Evolutionary conservation across 2,797 vertebrate genomes (phyloP).

Genomic region (Enteromius anoplus): DNA sequence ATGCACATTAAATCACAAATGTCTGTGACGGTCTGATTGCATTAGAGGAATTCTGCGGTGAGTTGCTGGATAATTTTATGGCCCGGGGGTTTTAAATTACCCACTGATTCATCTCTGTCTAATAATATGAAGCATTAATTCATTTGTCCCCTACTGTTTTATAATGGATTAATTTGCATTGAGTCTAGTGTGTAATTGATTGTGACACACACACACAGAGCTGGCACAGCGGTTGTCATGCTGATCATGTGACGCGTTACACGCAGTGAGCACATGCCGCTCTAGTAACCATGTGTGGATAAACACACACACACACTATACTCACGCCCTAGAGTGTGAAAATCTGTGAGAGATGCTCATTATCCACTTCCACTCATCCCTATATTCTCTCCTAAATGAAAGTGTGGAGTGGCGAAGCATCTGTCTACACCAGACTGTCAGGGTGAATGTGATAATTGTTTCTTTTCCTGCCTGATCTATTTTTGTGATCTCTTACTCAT

Average conservation of each 20-base stretch:
- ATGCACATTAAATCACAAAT: constrained; percentile 21
- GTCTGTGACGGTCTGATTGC: constrained; percentile 13
- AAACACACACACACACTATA: not conserved
- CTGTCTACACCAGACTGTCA: constrained; percentile 47
- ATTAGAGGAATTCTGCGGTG: constrained; percentile 11
- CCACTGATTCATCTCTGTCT: constrained; percentile 34
- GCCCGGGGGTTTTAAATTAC: constrained; percentile 16
- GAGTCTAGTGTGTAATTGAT: constrained; percentile 40
- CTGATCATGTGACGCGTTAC: constrained; percentile 15
- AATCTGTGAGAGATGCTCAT: constrained; percentile 53
- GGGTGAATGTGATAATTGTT: constrained; percentile 72
- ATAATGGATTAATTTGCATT: constrained; percentile 36
- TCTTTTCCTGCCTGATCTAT: constrained; percentile 68
- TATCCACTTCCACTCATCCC: constrained; percentile 42
- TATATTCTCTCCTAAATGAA: constrained; percentile 43
- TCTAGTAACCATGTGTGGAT: constrained; percentile 11
- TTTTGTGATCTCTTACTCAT: constrained; percentile 55
- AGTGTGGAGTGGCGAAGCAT: constrained; percentile 42
- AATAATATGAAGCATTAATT: constrained; percentile 32
- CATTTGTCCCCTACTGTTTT: constrained; percentile 7
- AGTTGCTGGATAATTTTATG: constrained; percentile 25
- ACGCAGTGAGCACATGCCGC: not conserved
- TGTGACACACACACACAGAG: constrained; percentile 39
- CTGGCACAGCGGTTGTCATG: not conserved
- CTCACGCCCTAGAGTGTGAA: constrained; percentile 18